These are phyloP conservation scores for Fabriciana adippe DNA, from an alignment of 2,888 invertebrate genomes.

Conservation along the genomic window DNA sequence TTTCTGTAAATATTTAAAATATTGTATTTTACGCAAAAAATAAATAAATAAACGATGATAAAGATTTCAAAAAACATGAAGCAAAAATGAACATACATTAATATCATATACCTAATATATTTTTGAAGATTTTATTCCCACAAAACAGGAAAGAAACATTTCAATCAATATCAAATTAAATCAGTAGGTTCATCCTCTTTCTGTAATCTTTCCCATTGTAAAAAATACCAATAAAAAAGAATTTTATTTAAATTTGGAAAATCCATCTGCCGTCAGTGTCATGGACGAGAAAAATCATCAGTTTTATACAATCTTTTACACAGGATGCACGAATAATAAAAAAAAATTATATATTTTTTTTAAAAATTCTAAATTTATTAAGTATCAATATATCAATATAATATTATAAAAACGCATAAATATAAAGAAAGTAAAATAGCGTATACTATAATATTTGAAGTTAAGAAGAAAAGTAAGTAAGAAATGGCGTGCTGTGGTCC, in stretches of 20 bases:
- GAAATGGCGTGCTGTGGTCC: slow-evolving; percentile 26
- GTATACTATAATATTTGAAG: slow-evolving; percentile 6
- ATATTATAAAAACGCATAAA: slow-evolving; percentile 7
- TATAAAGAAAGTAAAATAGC: background rate
- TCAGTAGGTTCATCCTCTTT: too few relatives aligned
- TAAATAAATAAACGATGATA: too few relatives aligned
- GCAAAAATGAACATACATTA: too few relatives aligned
- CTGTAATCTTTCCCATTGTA: background rate
- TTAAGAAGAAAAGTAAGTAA: background rate
- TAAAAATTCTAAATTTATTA: slow-evolving; percentile 16
- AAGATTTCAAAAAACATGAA: too few relatives aligned
- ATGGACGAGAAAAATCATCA: slow-evolving; percentile 11
- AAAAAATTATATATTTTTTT: slow-evolving; percentile 16
- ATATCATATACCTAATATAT: too few relatives aligned
- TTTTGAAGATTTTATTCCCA: too few relatives aligned
- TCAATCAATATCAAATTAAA: too few relatives aligned
- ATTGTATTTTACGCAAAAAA: too few relatives aligned
- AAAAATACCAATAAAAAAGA: background rate
- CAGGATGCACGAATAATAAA: slow-evolving; percentile 21
- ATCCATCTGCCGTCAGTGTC: background rate
- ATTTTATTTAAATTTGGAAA: slow-evolving; percentile 25
- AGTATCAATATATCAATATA: slow-evolving; percentile 11
- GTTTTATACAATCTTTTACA: slow-evolving; percentile 21
- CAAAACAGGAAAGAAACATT: too few relatives aligned
- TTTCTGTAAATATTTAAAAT: too few relatives aligned